A percentile compares a stretch with the other conserved stretches of the same genome.
phyloP scores from a whole-genome alignment of 1,140 invertebrate genomes.

The Danaus melanippus region DNA sequence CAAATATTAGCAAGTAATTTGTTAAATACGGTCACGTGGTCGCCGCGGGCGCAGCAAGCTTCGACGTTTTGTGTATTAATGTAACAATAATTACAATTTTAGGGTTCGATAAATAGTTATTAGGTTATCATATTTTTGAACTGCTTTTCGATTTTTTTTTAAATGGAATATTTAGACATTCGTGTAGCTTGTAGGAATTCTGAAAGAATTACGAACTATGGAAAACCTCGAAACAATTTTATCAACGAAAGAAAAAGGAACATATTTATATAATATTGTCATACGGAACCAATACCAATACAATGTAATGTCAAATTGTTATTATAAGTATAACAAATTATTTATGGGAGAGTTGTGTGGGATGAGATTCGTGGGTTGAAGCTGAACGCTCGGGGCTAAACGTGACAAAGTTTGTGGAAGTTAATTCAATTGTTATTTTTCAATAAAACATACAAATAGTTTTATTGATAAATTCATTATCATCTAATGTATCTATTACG shows the following conservation, averaged over 20 bases:
- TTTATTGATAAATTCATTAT: too few relatives aligned
- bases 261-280: constrained; percentile 11
- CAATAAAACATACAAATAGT: background rate
- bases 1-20: constrained; percentile 42
- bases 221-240: too few relatives aligned
- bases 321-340: constrained; percentile 26
- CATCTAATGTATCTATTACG: too few relatives aligned
- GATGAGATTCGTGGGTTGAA: constrained; percentile 24
- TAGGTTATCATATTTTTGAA: too few relatives aligned
- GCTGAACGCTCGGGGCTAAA: constrained; percentile 14
- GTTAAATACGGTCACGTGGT: constrained; percentile 44
- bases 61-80: background rate
- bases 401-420: constrained; percentile 34
- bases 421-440: constrained; percentile 7
- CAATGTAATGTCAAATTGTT: constrained; percentile 7
- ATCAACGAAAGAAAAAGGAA: too few relatives aligned
- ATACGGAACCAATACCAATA: constrained; percentile 17
- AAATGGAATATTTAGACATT: too few relatives aligned
- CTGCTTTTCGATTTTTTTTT: too few relatives aligned
- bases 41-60: constrained; percentile 34
- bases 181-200: too few relatives aligned
- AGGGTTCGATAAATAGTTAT: too few relatives aligned
- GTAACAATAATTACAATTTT: too few relatives aligned
- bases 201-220: too few relatives aligned
- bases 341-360: constrained; percentile 46